Evolutionary conservation across 2,888 invertebrate species (phyloP).

Genomic region (Junonia oenone): DNA sequence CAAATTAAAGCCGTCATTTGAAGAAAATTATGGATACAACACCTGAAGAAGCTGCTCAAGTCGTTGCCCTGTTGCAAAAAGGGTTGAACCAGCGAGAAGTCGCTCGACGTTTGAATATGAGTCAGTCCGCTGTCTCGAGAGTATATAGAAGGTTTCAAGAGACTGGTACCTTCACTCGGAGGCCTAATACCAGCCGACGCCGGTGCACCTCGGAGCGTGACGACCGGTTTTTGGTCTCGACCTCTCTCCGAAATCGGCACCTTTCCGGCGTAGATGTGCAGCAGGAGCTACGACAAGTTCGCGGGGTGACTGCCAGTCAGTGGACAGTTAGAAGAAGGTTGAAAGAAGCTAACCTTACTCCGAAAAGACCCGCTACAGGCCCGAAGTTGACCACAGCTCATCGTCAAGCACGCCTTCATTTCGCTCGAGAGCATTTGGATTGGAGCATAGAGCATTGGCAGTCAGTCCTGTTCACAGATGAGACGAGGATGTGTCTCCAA

Average conservation of each 20-base stretch:
- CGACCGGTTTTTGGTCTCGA: neutral
- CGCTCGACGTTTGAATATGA: too few species aligned
- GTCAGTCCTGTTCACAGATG: too few species aligned
- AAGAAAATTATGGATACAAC: neutral
- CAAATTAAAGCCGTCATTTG: neutral
- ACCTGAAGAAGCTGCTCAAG: neutral
- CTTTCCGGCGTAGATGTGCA: neutral
- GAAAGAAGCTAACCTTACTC: neutral
- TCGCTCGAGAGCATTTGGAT: neutral
- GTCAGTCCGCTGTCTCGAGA: too few species aligned
- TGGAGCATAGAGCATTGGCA: too few species aligned
- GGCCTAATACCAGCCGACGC: too few species aligned
- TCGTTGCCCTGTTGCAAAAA: too few species aligned
- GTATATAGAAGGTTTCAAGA: too few species aligned
- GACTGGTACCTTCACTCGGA: too few species aligned
- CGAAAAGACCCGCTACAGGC: neutral
- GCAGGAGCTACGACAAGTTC: neutral
- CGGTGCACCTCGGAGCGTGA: neutral
- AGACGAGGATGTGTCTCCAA: too few species aligned
- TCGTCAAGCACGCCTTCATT: neutral
- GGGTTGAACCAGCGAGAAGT: too few species aligned
- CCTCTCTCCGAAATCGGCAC: neutral
- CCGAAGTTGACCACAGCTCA: neutral
- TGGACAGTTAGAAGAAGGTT: neutral
- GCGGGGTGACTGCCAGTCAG: neutral